A percentile compares a stretch with the other conserved stretches of the same genome.
Conservation (phyloP, 2,888 invertebrate species). For the Protodeltote pygarga region DNA sequence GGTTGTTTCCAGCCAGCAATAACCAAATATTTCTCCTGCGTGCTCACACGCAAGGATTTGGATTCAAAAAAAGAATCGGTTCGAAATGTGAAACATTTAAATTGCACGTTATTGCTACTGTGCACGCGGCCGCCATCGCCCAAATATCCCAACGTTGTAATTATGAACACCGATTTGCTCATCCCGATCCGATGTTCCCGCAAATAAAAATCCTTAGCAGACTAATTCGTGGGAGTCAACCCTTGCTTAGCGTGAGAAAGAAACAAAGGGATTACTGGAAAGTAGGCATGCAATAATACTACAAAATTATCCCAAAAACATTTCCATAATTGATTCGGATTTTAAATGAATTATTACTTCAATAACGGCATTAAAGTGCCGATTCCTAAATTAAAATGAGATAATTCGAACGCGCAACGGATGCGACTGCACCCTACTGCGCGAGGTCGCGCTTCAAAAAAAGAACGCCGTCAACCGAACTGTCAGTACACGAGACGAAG, state of each 20-base stretch:
- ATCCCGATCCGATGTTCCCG: slow-evolving; percentile 76
- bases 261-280: slow-evolving; percentile 55
- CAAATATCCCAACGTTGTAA: slow-evolving; percentile 81
- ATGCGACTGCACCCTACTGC: slow-evolving; percentile 78
- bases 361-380: slow-evolving; percentile 60
- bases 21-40: slow-evolving; percentile 51
- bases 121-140: slow-evolving; percentile 77
- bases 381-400: slow-evolving; percentile 81
- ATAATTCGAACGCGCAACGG: slow-evolving; percentile 79
- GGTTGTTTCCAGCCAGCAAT: slow-evolving; percentile 38
- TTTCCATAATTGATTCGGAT: slow-evolving; percentile 45
- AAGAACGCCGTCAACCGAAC: slow-evolving; percentile 79
- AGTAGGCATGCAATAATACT: slow-evolving; percentile 38
- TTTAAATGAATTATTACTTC: slow-evolving; percentile 55
- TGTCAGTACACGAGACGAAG: slow-evolving; percentile 78
- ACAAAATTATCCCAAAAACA: slow-evolving; percentile 46
- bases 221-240: slow-evolving; percentile 82
- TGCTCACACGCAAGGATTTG: slow-evolving; percentile 52
- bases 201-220: slow-evolving; percentile 75
- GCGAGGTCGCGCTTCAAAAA: slow-evolving; percentile 80
- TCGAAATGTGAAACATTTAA: slow-evolving; percentile 86
- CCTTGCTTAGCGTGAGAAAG: slow-evolving; percentile 81
- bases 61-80: slow-evolving; percentile 53
- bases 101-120: slow-evolving; percentile 85
- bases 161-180: slow-evolving; percentile 81